Evolutionary conservation across 2,113 vertebrate genomes (phyloP).

Genomic region (Tretioscincus oriximinensis): DNA sequence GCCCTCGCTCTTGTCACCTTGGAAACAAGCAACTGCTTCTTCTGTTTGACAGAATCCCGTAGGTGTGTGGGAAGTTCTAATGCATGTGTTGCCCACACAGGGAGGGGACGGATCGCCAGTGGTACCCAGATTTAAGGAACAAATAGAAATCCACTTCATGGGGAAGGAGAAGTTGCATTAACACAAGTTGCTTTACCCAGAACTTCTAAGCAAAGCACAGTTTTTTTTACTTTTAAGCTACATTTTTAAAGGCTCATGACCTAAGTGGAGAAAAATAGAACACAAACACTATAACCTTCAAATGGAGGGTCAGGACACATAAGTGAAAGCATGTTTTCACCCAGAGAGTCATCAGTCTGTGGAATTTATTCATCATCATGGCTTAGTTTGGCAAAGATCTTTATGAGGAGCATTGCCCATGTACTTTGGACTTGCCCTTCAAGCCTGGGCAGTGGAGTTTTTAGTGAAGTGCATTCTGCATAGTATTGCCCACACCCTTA

Average conservation of each 20-base stretch:
- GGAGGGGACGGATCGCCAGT: conserved; percentile 38
- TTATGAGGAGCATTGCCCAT: too few relatives aligned
- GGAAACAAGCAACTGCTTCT: conserved; percentile 70
- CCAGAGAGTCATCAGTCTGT: too few relatives aligned
- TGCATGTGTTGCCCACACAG: conserved; percentile 51
- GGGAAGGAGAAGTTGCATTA: neutral
- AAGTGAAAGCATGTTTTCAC: too few relatives aligned
- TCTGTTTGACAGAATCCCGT: conserved; percentile 71
- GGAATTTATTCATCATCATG: too few relatives aligned
- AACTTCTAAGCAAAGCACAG: neutral
- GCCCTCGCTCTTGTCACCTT: conserved; percentile 61
- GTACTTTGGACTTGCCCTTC: too few relatives aligned
- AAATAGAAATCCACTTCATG: conserved; percentile 44
- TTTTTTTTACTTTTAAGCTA: too few relatives aligned
- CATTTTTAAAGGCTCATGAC: neutral
- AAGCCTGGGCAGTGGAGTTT: too few relatives aligned
- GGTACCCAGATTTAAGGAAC: neutral
- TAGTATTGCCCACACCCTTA: too few relatives aligned
- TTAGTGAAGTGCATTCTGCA: too few relatives aligned
- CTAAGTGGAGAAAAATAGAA: neutral
- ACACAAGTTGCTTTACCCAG: conserved; percentile 25
- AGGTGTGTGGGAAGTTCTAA: conserved; percentile 68
- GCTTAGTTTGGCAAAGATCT: too few relatives aligned
- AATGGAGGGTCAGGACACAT: too few relatives aligned
- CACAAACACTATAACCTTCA: too few relatives aligned